Conservation (phyloP, 1,140 invertebrate genomes). For the Galleria mellonella region DNA sequence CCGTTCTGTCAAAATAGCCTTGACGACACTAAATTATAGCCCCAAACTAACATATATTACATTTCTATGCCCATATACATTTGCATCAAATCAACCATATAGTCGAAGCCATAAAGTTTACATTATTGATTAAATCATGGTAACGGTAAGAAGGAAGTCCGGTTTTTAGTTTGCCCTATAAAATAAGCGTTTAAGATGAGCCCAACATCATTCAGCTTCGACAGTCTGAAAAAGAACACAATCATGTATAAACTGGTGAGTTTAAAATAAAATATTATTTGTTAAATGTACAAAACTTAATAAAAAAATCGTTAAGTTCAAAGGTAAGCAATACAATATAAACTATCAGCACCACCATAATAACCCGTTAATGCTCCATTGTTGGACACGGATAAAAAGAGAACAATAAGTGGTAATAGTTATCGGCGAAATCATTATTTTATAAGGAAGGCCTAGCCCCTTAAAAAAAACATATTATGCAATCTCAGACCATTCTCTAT, state of each 20-base stretch:
- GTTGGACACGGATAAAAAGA: too few species aligned
- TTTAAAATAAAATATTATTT: background rate
- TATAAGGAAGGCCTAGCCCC: too few species aligned
- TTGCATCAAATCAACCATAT: background rate
- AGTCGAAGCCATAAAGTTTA: background rate
- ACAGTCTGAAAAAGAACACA: background rate
- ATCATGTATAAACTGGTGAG: conserved; percentile 4
- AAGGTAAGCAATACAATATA: too few species aligned
- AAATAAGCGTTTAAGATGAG: background rate
- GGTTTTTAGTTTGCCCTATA: background rate
- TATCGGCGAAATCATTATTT: too few species aligned
- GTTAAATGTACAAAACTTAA: too few species aligned
- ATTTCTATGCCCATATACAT: background rate
- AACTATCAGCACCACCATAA: too few species aligned
- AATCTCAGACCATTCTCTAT: too few species aligned
- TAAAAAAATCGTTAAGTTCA: too few species aligned
- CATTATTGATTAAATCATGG: background rate
- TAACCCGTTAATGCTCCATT: too few species aligned
- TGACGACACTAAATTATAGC: background rate
- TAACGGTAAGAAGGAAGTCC: background rate
- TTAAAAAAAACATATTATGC: too few species aligned
- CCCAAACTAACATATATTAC: background rate
- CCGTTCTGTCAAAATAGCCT: conserved; percentile 2
- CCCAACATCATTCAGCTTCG: conserved; percentile 1
- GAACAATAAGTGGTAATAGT: too few species aligned